Conservation (phyloP, 1,140 invertebrate genomes). For the Ostrea denselamellosa region DNA sequence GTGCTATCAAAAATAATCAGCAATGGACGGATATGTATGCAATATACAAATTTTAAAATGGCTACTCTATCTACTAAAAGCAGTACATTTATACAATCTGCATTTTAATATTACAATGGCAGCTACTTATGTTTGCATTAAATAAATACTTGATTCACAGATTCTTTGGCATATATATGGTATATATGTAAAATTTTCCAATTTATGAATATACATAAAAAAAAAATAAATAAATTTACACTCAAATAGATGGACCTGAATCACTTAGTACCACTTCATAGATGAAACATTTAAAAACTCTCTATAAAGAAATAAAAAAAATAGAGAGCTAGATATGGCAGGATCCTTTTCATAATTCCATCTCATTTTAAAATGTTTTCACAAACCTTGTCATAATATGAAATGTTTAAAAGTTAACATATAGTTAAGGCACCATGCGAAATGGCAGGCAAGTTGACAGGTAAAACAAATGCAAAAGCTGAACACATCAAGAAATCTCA, state of each 20-base stretch:
- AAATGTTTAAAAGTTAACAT: neutral
- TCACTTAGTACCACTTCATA: too few species aligned
- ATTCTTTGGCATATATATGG: neutral
- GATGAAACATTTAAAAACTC: neutral
- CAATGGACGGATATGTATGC: neutral
- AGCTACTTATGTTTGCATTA: neutral
- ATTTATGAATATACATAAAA: neutral
- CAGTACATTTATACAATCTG: neutral
- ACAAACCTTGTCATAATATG: too few species aligned
- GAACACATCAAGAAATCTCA: conserved; percentile 13
- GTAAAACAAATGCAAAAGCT: neutral
- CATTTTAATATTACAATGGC: neutral
- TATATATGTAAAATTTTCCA: neutral
- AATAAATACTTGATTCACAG: neutral
- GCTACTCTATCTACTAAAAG: neutral
- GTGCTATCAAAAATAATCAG: neutral
- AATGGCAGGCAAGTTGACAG: neutral
- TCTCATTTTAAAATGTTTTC: too few species aligned
- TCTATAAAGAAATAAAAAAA: neutral
- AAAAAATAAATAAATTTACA: too few species aligned
- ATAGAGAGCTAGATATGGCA: neutral
- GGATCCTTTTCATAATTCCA: neutral
- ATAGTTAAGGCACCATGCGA: neutral
- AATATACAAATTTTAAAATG: neutral
- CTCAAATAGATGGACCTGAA: too few species aligned